Evolutionary conservation across 2,888 invertebrate genomes (phyloP), one percentile per base, ranked within the genome.

Genomic region (Chaetogeoica ovagalla): DNA sequence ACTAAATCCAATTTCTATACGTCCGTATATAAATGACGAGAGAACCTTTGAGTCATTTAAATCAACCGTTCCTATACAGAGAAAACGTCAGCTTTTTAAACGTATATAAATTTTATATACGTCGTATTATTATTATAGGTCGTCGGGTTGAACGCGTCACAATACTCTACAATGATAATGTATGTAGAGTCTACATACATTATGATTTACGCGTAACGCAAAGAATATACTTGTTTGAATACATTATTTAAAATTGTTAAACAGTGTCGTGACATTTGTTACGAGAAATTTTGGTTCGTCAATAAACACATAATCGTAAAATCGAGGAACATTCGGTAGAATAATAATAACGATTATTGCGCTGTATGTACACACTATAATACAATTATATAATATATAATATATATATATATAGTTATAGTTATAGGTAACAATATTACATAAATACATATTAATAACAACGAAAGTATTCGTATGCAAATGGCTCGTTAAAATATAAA

Each of bases 211-310:
- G 48, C 48, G 13, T 48, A 48, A 48, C 11, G 8, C 52, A 21
- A 11, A 43, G 59, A 43, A 72, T 48, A 72, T 48, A 43, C 59
- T 17, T 6, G 63, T 65, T 55, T 66, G 57, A 57, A 75, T 43
- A 55, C 8, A 30, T 30, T 75, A 66, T 19, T 66, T 66, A 23
- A 66, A 39, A 75, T 75, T 57, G 66, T 75, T 66, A 57, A 66
- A 75, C 23, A 66, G 57, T 75, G 57, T 75, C 66, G 57, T 66
- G 43, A 75, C 74, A 57, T 66, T 55, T 23, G 57, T 19, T 17
- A 52, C 17, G n/a, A 65, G 21, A 55, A 74, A 74, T 65, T n/a
- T 63, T 30, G 30, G 65, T 74, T 65, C 52, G n/a, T 73, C 63
- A 63, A 73, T 63, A 48, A 48, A 48, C 63, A 48, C 63, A 74